A percentile compares a stretch with the other conserved stretches of the same genome.
Conservation (phyloP, 2,113 vertebrate species). For the Tachycineta bicolor region DNA sequence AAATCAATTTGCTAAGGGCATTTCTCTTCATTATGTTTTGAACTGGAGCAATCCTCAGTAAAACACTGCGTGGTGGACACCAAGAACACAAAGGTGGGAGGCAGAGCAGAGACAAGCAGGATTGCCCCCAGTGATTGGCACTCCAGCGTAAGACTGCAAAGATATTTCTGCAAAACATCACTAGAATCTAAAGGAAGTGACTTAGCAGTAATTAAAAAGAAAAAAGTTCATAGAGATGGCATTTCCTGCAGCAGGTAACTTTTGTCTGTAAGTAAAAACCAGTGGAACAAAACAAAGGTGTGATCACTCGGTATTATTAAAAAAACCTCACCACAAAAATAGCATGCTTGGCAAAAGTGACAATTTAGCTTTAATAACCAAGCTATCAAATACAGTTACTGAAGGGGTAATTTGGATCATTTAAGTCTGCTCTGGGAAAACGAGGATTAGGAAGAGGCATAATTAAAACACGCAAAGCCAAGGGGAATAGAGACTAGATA, state of each 20-base stretch:
- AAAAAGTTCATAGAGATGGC: neutral
- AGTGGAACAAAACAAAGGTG: neutral
- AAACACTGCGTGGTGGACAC: neutral
- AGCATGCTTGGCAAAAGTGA: slow-evolving; percentile 7
- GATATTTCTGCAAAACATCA: neutral
- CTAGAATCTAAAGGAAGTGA: neutral
- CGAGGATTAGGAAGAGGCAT: slow-evolving; percentile 46
- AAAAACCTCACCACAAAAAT: slow-evolving; percentile 23
- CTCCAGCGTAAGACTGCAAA: neutral
- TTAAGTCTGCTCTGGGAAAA: slow-evolving; percentile 50
- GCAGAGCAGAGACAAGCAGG: neutral
- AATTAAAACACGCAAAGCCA: slow-evolving; percentile 60
- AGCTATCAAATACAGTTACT: slow-evolving; percentile 36
- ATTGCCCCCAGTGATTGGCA: neutral
- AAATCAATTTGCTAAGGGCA: neutral
- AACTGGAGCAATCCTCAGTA: neutral
- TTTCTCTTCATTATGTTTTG: neutral
- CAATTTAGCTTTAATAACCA: slow-evolving; percentile 43
- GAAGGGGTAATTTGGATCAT: slow-evolving; percentile 37
- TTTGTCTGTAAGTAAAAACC: neutral
- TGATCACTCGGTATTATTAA: neutral
- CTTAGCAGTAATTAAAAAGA: neutral
- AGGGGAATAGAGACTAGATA: slow-evolving; percentile 48
- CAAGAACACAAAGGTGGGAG: neutral
- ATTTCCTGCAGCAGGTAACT: neutral